phyloP scores from a whole-genome alignment of 2,888 invertebrate species.

The Ochropacha duplaris region DNA sequence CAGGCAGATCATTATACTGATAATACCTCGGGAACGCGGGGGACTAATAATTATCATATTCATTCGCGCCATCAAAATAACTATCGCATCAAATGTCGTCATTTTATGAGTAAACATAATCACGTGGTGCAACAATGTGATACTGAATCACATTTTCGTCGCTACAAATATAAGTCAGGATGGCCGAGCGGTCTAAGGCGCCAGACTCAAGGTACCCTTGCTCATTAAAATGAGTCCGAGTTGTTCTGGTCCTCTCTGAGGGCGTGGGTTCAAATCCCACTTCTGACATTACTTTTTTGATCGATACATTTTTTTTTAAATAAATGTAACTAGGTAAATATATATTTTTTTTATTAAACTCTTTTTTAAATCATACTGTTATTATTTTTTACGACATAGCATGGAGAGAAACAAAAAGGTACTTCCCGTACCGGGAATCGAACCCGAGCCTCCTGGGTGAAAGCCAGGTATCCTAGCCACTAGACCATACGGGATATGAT shows the following conservation, averaged over 20 bases:
- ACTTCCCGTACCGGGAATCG: conserved; percentile 83
- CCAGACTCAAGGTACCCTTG: conserved; percentile 5
- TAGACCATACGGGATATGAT: conserved; percentile 76
- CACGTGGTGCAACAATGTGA: too few species aligned
- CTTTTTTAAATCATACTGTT: too few species aligned
- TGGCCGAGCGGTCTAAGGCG: conserved; percentile 4
- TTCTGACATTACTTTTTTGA: conserved; percentile 81
- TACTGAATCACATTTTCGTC: background rate
- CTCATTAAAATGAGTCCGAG: background rate
- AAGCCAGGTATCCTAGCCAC: conserved; percentile 89
- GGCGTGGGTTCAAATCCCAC: conserved; percentile 88
- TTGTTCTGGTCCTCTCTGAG: conserved; percentile 84
- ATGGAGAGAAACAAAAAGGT: conserved; percentile 39
- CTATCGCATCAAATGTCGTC: too few species aligned
- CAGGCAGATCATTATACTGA: too few species aligned
- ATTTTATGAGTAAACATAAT: too few species aligned
- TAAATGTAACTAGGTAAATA: too few species aligned
- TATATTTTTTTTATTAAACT: too few species aligned
- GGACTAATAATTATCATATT: too few species aligned
- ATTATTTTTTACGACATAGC: too few species aligned
- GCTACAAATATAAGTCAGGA: background rate
- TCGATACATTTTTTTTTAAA: too few species aligned
- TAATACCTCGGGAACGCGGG: too few species aligned
- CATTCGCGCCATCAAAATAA: too few species aligned
- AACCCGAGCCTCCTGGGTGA: conserved; percentile 87